These are phyloP conservation scores for Stomatorhinus ivindoensis DNA, from an alignment of 2,113 vertebrate genomes.

Conservation along the genomic window DNA sequence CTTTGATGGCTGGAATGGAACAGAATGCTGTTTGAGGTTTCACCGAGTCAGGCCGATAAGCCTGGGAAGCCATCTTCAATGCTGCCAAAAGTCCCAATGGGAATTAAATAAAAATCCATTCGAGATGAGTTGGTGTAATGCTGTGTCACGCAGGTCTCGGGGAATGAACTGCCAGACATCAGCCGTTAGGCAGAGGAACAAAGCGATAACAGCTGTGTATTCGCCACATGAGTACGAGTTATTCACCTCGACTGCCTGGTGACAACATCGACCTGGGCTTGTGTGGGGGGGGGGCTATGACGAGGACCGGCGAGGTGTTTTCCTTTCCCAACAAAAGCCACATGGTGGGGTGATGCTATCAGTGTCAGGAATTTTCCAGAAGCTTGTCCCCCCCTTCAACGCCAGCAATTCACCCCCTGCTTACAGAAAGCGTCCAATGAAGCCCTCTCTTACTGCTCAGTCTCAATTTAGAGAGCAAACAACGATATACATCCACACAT, in stretches of 20 bases:
- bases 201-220: background rate
- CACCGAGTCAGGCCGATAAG: background rate
- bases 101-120: background rate
- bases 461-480: background rate
- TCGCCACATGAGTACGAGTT: background rate
- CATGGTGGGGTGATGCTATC: background rate
- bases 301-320: background rate
- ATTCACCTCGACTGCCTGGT: background rate
- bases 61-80: background rate
- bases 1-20: conserved; percentile 12
- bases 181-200: background rate
- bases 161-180: background rate
- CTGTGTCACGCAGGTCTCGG: background rate
- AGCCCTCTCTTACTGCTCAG: background rate
- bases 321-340: background rate
- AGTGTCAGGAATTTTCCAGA: background rate
- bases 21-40: conserved; percentile 5
- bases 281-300: background rate
- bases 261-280: background rate
- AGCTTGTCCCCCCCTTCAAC: background rate
- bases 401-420: background rate
- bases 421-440: background rate
- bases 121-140: background rate
- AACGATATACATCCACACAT: background rate
- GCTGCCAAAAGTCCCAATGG: background rate